phyloP scores from a whole-genome alignment of 2,113 vertebrate genomes.

The Otocyon megalotis region DNA sequence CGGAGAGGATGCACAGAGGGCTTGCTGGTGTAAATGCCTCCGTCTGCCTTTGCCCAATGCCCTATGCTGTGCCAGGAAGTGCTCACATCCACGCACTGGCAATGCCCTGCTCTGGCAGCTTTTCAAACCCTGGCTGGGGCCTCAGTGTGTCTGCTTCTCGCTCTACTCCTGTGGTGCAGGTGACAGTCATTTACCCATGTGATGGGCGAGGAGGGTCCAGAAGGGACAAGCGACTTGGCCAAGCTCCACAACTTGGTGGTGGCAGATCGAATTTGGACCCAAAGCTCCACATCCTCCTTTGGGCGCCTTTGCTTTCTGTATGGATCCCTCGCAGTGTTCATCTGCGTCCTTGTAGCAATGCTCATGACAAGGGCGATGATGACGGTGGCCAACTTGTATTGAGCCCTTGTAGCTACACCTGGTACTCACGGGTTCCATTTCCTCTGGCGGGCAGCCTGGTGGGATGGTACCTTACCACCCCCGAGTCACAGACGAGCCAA shows the following conservation, averaged over 20 bases:
- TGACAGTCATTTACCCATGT: accelerated
- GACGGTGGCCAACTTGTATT: accelerated
- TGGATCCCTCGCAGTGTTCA: accelerated
- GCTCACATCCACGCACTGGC: accelerated
- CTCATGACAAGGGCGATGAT: accelerated
- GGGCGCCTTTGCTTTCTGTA: too few species aligned
- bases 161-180: accelerated
- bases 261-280: not conserved
- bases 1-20: not conserved
- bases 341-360: accelerated
- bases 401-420: not conserved
- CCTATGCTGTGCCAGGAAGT: not conserved
- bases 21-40: not conserved
- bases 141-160: not conserved
- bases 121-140: not conserved
- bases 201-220: not conserved
- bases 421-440: accelerated
- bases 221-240: not conserved
- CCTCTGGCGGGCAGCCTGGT: not conserved
- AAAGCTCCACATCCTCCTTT: not conserved
- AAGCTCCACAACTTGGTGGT: not conserved
- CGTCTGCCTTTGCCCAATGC: not conserved
- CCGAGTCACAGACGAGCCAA: not conserved
- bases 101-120: not conserved
- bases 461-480: accelerated